Evolutionary conservation across 2,888 invertebrate genomes (phyloP), one percentile per base, ranked within the genome.

Genomic region (Apeira syringaria): DNA sequence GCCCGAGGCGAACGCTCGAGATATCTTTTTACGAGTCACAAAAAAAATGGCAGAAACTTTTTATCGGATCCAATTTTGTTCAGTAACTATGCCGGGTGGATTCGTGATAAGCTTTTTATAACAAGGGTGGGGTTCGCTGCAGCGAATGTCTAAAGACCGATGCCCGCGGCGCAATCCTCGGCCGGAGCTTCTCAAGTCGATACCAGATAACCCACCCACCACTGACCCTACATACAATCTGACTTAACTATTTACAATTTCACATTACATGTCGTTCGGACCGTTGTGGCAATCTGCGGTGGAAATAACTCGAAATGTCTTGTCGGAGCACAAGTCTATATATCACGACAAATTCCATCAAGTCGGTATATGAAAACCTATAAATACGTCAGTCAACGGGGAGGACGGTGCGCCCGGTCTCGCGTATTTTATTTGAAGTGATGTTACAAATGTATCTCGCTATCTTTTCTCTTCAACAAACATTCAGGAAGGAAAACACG

Each of bases 21-120:
- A 70, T 79, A 74, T 77, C 69, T 71, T 74, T 75, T 74, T 74
- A 73, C 68, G 71, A 74, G 67, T 71, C 64, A 62, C 69, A 72
- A 78, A 73, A 57, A 76, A 78, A 76, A 71, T 71, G 64, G 64
- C 61, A 62, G 55, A 71, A 72, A 73, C 65, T 72, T 74, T 77
- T 75, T 77, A 77, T 76, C 76, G 64, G 67, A 74, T 74, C 75
- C 79, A 77, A 78, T 80, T 79, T 76, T 70, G 76, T 70, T 70
- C 72, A 71, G 75, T 70, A 74, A 74, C 74, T 74, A 74, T 74
- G 64, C 64, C 66, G 73, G 71, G 71, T 67, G 74, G 74, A 68
- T 72, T 64, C 63, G 56, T 72, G 79, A 80, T 79, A 79, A 80
- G 77, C 71, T 74, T 74, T 76, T 77, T 77, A 75, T 71, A 74